These are phyloP conservation scores for Eupithecia subumbrata DNA, from an alignment of 2,888 invertebrate genomes.

Conservation along the genomic window DNA sequence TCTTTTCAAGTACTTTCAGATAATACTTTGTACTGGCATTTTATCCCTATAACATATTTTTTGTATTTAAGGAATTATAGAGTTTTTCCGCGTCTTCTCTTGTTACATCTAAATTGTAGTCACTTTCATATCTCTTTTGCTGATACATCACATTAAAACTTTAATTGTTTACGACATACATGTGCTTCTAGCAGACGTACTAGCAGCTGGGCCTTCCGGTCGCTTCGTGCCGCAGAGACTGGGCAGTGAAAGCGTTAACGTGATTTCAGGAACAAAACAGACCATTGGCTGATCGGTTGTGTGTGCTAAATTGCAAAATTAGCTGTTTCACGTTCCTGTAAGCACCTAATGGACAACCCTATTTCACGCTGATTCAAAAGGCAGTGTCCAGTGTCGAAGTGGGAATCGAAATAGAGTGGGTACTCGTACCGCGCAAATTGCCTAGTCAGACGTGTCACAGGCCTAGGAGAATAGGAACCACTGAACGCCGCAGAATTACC, in stretches of 20 bases:
- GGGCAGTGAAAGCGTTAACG: too few species aligned
- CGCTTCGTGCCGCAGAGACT: too few species aligned
- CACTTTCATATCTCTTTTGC: not conserved
- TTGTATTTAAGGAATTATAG: too few species aligned
- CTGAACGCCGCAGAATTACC: constrained; percentile 36
- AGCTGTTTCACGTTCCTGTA: not conserved
- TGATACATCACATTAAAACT: not conserved
- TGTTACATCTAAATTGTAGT: not conserved
- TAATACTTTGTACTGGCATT: not conserved
- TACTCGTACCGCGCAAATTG: constrained; percentile 44
- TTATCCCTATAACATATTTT: too few species aligned
- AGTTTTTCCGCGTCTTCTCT: not conserved
- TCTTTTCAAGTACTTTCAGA: not conserved
- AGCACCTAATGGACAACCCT: constrained; percentile 27
- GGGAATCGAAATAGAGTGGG: constrained; percentile 41
- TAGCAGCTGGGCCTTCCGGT: too few species aligned
- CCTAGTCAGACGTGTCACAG: constrained; percentile 43
- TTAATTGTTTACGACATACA: too few species aligned
- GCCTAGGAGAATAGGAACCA: constrained; percentile 32
- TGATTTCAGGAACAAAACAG: not conserved
- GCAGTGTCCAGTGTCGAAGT: constrained; percentile 42
- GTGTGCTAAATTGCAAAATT: constrained; percentile 11
- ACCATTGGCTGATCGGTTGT: not conserved
- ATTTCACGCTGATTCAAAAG: constrained; percentile 39
- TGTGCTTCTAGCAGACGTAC: too few species aligned